These are phyloP conservation scores for Oreohelix idahoensis DNA, from an alignment of 1,140 invertebrate species.

Conservation along the genomic window DNA sequence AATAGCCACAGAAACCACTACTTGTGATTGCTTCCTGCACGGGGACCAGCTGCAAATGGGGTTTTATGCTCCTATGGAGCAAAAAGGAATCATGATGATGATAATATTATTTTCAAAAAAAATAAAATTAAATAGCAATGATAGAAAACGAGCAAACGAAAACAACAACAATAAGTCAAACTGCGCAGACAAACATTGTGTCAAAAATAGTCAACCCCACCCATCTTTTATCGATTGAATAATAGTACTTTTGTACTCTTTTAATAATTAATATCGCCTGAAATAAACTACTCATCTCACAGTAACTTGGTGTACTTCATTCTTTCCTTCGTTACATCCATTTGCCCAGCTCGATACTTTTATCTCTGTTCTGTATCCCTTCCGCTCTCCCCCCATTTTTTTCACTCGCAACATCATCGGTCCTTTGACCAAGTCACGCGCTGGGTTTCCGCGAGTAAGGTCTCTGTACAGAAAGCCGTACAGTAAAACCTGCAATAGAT, in stretches of 20 bases:
- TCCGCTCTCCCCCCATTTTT: not conserved
- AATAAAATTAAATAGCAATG: not conserved
- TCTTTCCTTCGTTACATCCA: not conserved
- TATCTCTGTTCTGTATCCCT: not conserved
- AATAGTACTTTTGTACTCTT: not conserved
- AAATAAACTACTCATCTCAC: not conserved
- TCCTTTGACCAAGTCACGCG: constrained; percentile 5
- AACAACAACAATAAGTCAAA: not conserved
- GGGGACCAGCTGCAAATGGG: no score
- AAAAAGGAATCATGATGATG: no score
- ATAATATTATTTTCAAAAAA: no score
- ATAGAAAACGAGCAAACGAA: not conserved
- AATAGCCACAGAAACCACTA: no score
- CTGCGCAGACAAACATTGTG: not conserved
- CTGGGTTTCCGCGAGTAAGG: not conserved
- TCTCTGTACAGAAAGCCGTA: not conserved
- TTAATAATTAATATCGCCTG: not conserved
- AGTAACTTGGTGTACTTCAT: not conserved
- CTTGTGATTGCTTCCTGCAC: no score
- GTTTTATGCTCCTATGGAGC: no score
- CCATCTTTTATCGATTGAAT: not conserved
- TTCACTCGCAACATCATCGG: not conserved
- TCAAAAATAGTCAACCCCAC: not conserved
- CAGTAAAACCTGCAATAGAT: constrained; percentile 2
- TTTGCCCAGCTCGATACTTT: not conserved